phyloP scores from a whole-genome alignment of 2,113 vertebrate species.

The Puntigrus tetrazona region DNA sequence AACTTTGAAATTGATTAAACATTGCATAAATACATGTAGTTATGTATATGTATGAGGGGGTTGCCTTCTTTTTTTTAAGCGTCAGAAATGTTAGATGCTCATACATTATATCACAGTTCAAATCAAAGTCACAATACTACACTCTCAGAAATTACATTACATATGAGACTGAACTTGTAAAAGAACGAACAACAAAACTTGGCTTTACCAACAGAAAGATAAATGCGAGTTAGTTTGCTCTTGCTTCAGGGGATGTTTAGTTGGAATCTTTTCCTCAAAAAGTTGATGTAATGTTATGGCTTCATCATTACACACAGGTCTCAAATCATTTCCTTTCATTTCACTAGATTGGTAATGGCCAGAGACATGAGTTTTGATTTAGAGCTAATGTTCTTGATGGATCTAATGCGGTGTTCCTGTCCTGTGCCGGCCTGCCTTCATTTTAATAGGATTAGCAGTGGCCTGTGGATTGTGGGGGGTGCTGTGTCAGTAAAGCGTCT shows the following conservation, averaged over 20 bases:
- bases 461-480: constrained; percentile 63
- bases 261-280: constrained; percentile 11
- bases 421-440: constrained; percentile 67
- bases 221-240: not conserved
- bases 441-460: constrained; percentile 77
- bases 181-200: constrained; percentile 30
- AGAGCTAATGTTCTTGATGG: constrained; percentile 72
- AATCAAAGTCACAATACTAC: not conserved
- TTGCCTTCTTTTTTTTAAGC: not conserved
- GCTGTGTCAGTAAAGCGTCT: constrained; percentile 68
- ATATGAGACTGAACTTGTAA: not conserved
- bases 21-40: not conserved
- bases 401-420: constrained; percentile 68
- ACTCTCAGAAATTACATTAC: not conserved
- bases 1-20: not conserved
- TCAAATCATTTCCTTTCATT: constrained; percentile 64
- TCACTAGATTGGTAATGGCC: constrained; percentile 61
- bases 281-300: constrained; percentile 47
- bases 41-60: too few relatives aligned
- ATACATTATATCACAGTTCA: not conserved
- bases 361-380: constrained; percentile 74
- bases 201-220: not conserved
- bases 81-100: not conserved
- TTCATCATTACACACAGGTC: constrained; percentile 56
- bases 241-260: constrained; percentile 28